Evolutionary conservation across 2,797 vertebrate genomes (phyloP), one percentile per base, ranked within the genome.

Genomic region (Spinibarbus caldwelli): DNA sequence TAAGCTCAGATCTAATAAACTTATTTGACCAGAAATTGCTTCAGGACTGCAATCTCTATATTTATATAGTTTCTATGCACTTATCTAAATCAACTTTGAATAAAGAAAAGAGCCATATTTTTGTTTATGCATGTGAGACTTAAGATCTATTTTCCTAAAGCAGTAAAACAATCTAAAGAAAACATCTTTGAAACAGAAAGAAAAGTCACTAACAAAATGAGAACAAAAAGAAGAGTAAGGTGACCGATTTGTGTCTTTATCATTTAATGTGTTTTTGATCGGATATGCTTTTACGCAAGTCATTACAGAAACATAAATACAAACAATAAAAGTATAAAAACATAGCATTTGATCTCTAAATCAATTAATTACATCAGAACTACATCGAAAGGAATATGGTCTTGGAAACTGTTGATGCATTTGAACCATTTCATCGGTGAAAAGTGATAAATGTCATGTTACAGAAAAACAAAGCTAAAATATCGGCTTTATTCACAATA

Each of bases 311-410:
- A 96, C 94, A 94, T 94, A 95, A 95, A 95, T 92, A 92, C 93
- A 95, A 96, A 95, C 93, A 92, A 95, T 93, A 94, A 89, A 91
- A 89, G 93, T 95, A 93, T 95, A 94, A 94, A 95, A 96, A 95
- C 95, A 90, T 83, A 93, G 91, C 91, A 92, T n/a, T 95, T 94
- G 92, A 90, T 92, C 90, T 88, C 93, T 92, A 93, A 93, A 94
- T 95, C 94, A 94, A 94, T 92, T 38, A 23, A 45, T n/a, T 59
- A 84, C 93, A 94, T 93, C 75, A 83, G 92, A 95, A 91, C 91
- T 93, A 95, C 94, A 95, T 91, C 92, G 93, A 95, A 95, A 95
- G 89, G 89, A 95, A 95, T 91, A 92, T 89, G 88, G 91, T 93
- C 94, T 94, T 94, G 92, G 91, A 95, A 92, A 93, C 87, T 88